Evolutionary conservation across 2,113 vertebrate species (phyloP), one percentile per base, ranked within the genome.

Genomic region (Xenopus laevis): DNA sequence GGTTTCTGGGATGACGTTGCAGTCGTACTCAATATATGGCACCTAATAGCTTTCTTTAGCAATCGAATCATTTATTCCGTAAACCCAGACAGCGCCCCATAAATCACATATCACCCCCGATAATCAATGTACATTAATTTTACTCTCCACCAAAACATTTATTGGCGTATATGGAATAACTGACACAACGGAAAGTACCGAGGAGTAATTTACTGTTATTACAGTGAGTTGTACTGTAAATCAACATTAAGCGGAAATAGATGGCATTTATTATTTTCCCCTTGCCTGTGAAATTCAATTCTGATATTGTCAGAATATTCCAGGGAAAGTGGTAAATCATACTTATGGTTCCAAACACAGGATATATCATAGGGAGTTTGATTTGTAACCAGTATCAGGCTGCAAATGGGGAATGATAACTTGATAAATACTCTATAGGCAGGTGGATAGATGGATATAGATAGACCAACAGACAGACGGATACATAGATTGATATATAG

Each of bases 271-370:
- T 77, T 77, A 77, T 55, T 63, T 76, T 70, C 59, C 47, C 67
- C 18, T 70, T 47, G 66, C 74, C 74, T 64, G 74, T 70, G 68
- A 70, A 75, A 77, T 77, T 77, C 74, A 77, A 77, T 77, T 77
- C 67, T 77, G 67, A 77, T 77, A 77, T 77, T 70, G 74, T 77
- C 74, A 77, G 67, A 55, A 55, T 64, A 64, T 77, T 69, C 74
- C 68, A 59, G 52, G 21, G 33, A 23, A 52, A 27, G 66, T 55
- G 59, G 59, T 77, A 75, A 77, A 77, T 77, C 74, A 77, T 70
- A 69, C 45, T 77, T 77, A 77, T 55, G 65, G 46, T 44, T 67
- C 12, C 33, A 40, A 40, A 40, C 33, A 40, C 33, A 40, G 27
- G 53, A 74, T 3, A 12, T 50, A 5, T 12, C 47, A 16, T 16